Conservation (phyloP, 1,140 invertebrate genomes). For the Eciton burchellii region DNA sequence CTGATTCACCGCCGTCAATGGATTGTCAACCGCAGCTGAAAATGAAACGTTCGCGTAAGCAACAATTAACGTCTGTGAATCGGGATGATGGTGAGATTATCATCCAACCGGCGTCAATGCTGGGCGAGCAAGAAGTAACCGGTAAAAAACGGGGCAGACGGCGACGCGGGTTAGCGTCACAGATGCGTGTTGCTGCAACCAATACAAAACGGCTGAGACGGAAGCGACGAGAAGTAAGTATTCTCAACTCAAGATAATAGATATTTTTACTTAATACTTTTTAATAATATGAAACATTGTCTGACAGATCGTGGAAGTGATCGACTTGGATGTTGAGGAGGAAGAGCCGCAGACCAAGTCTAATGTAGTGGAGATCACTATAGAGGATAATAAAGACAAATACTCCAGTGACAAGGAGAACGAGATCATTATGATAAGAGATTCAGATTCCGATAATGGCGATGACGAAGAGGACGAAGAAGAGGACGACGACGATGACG, state of each 20-base stretch:
- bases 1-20: constrained; percentile 32
- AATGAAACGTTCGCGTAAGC: constrained; percentile 83
- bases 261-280: background rate
- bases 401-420: constrained; percentile 84
- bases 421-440: constrained; percentile 83
- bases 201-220: constrained; percentile 71
- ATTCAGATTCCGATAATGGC: constrained; percentile 73
- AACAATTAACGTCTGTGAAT: constrained; percentile 82
- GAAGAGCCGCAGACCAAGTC: constrained; percentile 68
- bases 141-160: constrained; percentile 75
- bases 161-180: constrained; percentile 73
- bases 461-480: constrained; percentile 71
- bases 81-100: constrained; percentile 84
- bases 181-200: constrained; percentile 74
- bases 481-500: constrained; percentile 65
- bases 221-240: constrained; percentile 70
- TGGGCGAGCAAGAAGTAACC: constrained; percentile 78
- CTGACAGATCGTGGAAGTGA: constrained; percentile 76
- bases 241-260: background rate
- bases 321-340: constrained; percentile 83
- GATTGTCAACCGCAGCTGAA: constrained; percentile 61
- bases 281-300: background rate
- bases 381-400: constrained; percentile 82
- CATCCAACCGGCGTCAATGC: constrained; percentile 81
- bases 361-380: constrained; percentile 79